Evolutionary conservation across 2,888 invertebrate species (phyloP), one percentile per base, ranked within the genome.

Genomic region (Zaprionus obscuricornis): DNA sequence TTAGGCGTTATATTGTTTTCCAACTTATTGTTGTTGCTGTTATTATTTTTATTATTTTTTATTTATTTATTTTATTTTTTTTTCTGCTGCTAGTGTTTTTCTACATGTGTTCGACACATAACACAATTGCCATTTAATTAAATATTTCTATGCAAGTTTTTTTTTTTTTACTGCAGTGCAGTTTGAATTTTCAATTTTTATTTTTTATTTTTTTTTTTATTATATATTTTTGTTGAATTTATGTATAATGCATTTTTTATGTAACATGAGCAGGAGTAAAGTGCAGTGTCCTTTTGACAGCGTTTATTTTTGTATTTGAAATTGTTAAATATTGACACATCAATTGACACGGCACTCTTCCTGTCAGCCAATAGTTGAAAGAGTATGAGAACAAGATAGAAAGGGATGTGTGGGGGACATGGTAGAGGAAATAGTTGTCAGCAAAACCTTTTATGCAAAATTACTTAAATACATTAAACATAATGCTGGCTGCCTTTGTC

Each of bases 381-480:
- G 20, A 18, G 24, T n/a, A n/a, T n/a, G n/a, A 10, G 10, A 20
- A 11, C 22, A 31, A 43, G 33, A 7, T n/a, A 27, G 34, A 17
- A 4, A n/a, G n/a, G n/a, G n/a, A n/a, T n/a, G n/a, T n/a, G n/a
- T 1, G 4, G 26, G 16, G 4, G 5, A 11, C 36, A 10, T 24
- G 2, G 4, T 17, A 8, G 16, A 16, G 20, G 6, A 2, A 40
- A 27, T 6, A 27, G 17, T 27, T 43, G 10, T n/a, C 16, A n/a
- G 13, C 6, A 43, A 17, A 50, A 56, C 13, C 36, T 52, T 51
- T 64, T 49, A 43, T 36, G 22, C 24, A 16, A 51, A 47, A 52
- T 62, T 66, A 56, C 31, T 58, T 46, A 46, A 69, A 62, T 43
- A 17, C 22, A 73, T 56, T 63, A 11, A 31, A 46, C 20, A 18